Evolutionary conservation across 2,888 invertebrate genomes (phyloP), one percentile per base, ranked within the genome.

Genomic region (Strigamia maritima): DNA sequence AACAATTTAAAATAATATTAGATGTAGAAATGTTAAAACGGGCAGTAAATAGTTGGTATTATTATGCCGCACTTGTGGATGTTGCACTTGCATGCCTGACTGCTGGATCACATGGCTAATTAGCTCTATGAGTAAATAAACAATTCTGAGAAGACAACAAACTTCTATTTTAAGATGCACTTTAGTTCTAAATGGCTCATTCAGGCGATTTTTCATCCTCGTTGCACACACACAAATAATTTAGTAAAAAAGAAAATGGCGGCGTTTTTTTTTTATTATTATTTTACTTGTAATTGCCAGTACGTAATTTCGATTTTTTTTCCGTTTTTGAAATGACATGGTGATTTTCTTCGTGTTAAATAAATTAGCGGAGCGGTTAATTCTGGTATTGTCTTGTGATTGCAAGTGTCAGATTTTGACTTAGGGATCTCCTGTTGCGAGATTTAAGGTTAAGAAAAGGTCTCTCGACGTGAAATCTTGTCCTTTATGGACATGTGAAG

Each of bases 391-490:
- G 60, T 60, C 60, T 60, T 22, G 22, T 22, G 60, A 60, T 60
- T 60, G 60, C 60, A 60, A 14, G 24, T 60, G 60, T 60, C 60
- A 60, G 60, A 24, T 24, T 60, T 60, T 60, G 60, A 60, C 44
- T 44, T 44, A 44, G 44, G 16, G 60, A 60, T 60, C 60, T 60
- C 60, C 60, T 60, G 60, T 19, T 60, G 60, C 60, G 60, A 60
- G 60, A 60, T 22, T 60, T 60, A 60, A 60, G 60, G 60, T 60
- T 60, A 60, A 60, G 60, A 60, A 60, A 60, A 60, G 60, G 60
- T 60, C 60, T 60, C 60, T 19, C 60, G 60, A 60, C 60, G 60
- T 60, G 60, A 60, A n/a, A 60, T 60, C 60, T 60, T 60, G 60
- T 60, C 60, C 60, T 60, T 60, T 44, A 19, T 60, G 60, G 22